These are phyloP conservation scores for Sebastes nivosus DNA, from an alignment of 2,797 vertebrate species.

Conservation along the genomic window DNA sequence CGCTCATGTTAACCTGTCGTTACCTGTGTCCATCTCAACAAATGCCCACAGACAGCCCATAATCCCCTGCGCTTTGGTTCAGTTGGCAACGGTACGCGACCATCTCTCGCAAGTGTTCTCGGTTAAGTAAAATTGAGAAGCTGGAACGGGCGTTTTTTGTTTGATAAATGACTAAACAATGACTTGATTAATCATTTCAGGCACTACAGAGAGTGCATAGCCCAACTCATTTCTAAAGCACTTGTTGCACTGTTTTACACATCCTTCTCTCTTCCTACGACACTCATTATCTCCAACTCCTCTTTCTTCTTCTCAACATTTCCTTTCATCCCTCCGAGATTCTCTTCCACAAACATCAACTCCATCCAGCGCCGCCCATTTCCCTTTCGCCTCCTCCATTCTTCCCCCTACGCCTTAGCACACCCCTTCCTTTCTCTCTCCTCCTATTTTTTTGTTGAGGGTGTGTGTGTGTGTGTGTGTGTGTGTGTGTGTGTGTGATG, in stretches of 20 bases:
- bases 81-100: too few relatives aligned
- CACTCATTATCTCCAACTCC: conserved; percentile 20
- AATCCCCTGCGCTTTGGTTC: too few relatives aligned
- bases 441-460: conserved; percentile 45
- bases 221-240: background rate
- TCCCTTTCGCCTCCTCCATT: conserved; percentile 83
- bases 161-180: background rate
- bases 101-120: accelerated
- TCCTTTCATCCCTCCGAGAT: conserved; percentile 63
- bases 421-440: conserved; percentile 65
- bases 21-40: too few relatives aligned
- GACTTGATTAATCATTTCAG: background rate
- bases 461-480: conserved; percentile 27
- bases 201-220: background rate
- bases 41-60: too few relatives aligned
- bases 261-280: background rate
- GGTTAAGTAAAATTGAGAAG: background rate
- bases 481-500: background rate
- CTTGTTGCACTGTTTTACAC: conserved; percentile 4
- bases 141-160: background rate
- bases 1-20: too few relatives aligned
- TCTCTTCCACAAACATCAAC: conserved; percentile 67
- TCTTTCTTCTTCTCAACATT: conserved; percentile 21
- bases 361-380: conserved; percentile 83
- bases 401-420: conserved; percentile 34